These are phyloP conservation scores for Lerema accius DNA, from an alignment of 1,140 invertebrate genomes.

Conservation along the genomic window DNA sequence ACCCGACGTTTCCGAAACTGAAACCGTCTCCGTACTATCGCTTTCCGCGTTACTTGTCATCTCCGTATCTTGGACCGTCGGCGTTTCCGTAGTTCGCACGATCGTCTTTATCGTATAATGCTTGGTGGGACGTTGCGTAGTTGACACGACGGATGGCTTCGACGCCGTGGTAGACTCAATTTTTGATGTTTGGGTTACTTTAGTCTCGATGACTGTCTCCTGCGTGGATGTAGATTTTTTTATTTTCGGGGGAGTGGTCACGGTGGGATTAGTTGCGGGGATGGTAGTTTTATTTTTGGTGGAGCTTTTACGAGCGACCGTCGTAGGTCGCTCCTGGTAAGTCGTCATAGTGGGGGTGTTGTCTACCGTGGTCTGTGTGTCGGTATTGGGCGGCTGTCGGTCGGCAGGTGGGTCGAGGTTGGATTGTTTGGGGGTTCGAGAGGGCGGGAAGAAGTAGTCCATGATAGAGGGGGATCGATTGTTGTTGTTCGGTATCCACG, in stretches of 20 bases:
- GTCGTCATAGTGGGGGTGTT: conserved; percentile 61
- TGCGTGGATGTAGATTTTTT: conserved; percentile 60
- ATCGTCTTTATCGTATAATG: conserved; percentile 76
- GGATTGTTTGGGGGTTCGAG: conserved; percentile 77
- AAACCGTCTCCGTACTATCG: conserved; percentile 67
- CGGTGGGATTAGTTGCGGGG: conserved; percentile 52
- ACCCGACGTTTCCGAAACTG: conserved; percentile 58
- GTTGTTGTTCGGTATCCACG: conserved; percentile 71
- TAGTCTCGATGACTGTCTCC: conserved; percentile 58
- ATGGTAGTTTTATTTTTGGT: conserved; percentile 74
- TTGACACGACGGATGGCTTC: conserved; percentile 55
- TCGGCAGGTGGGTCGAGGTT: conserved; percentile 68
- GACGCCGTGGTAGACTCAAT: conserved; percentile 52
- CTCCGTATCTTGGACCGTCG: conserved; percentile 66
- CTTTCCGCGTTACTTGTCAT: conserved; percentile 59
- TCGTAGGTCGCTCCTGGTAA: conserved; percentile 59
- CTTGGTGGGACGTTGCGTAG: conserved; percentile 68
- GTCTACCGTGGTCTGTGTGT: conserved; percentile 50
- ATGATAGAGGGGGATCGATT: conserved; percentile 78
- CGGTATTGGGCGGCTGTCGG: conserved; percentile 56
- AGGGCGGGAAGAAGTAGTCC: conserved; percentile 81
- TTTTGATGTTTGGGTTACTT: conserved; percentile 59
- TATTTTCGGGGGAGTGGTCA: conserved; percentile 63
- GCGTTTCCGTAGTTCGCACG: conserved; percentile 66
- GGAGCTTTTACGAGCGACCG: conserved; percentile 63